Conservation (phyloP, 2,888 invertebrate genomes). For the Deilephila elpenor region DNA sequence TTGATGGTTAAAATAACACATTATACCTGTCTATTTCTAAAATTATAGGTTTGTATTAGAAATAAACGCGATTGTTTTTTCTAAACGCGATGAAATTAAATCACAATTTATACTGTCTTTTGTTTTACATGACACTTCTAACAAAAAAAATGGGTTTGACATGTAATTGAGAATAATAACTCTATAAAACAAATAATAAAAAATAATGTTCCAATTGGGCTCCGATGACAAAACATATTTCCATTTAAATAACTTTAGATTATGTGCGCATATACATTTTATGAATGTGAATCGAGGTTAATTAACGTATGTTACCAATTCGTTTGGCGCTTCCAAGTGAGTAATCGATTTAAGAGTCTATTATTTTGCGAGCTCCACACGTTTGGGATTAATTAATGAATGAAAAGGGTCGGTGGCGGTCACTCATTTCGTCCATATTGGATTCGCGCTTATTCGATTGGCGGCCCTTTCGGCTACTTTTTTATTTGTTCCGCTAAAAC, state of each 20-base stretch:
- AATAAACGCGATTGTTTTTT: no score
- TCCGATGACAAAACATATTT: not conserved
- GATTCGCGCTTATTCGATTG: slow-evolving; percentile 67
- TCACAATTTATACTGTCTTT: no score
- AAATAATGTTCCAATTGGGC: slow-evolving; percentile 1
- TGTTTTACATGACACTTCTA: no score
- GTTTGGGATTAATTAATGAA: slow-evolving; percentile 78
- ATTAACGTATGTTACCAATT: slow-evolving; percentile 66
- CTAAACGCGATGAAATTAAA: no score
- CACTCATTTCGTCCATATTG: slow-evolving; percentile 71
- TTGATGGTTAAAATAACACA: no score
- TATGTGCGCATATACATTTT: not conserved
- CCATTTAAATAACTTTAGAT: slow-evolving; percentile 8
- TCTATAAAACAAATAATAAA: not conserved
- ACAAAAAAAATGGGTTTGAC: not conserved
- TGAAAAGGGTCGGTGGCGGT: slow-evolving; percentile 73
- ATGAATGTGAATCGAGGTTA: slow-evolving; percentile 50
- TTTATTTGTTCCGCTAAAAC: slow-evolving; percentile 48
- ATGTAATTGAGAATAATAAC: not conserved
- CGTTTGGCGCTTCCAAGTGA: slow-evolving; percentile 69
- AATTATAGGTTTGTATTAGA: no score
- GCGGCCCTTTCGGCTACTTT: slow-evolving; percentile 49
- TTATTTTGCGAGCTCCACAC: slow-evolving; percentile 70
- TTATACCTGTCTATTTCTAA: no score
- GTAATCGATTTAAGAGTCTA: slow-evolving; percentile 74